phyloP scores from a whole-genome alignment of 2,797 vertebrate species.

The Cetoscarus ocellatus region DNA sequence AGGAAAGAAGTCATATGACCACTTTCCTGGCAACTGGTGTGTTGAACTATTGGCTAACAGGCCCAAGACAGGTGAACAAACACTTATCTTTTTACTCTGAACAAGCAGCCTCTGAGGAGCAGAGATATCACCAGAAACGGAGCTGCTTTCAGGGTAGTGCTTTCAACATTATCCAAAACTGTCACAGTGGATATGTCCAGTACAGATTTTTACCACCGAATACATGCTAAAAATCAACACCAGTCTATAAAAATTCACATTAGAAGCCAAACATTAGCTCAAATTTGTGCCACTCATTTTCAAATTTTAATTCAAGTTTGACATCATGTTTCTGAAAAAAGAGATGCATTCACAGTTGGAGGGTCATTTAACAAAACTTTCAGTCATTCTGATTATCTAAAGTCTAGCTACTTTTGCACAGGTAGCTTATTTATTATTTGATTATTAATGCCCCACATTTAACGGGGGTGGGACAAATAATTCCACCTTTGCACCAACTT shows the following conservation, averaged over 20 bases:
- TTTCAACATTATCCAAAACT: slow-evolving; percentile 28
- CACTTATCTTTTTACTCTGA: slow-evolving; percentile 46
- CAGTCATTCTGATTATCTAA: not conserved
- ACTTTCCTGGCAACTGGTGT: slow-evolving; percentile 29
- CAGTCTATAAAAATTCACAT: not conserved
- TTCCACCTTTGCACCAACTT: too few species aligned
- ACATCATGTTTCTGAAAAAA: not conserved
- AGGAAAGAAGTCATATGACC: slow-evolving; percentile 52
- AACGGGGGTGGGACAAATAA: too few species aligned
- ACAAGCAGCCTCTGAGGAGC: slow-evolving; percentile 52
- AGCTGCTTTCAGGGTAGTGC: slow-evolving; percentile 17
- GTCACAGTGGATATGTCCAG: slow-evolving; percentile 23
- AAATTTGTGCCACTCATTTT: not conserved
- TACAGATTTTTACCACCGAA: slow-evolving; percentile 18
- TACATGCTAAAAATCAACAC: slow-evolving; percentile 4
- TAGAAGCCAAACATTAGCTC: too few species aligned
- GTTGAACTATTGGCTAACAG: slow-evolving; percentile 49
- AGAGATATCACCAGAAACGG: slow-evolving; percentile 53
- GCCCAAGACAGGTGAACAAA: slow-evolving; percentile 73
- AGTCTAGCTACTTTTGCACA: too few species aligned
- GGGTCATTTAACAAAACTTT: not conserved
- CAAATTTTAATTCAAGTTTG: not conserved
- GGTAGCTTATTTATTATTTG: too few species aligned
- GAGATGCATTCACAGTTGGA: not conserved
- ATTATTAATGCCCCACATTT: too few species aligned